Conservation (phyloP, 2,113 vertebrate genomes). For the Eubucco bourcierii region DNA sequence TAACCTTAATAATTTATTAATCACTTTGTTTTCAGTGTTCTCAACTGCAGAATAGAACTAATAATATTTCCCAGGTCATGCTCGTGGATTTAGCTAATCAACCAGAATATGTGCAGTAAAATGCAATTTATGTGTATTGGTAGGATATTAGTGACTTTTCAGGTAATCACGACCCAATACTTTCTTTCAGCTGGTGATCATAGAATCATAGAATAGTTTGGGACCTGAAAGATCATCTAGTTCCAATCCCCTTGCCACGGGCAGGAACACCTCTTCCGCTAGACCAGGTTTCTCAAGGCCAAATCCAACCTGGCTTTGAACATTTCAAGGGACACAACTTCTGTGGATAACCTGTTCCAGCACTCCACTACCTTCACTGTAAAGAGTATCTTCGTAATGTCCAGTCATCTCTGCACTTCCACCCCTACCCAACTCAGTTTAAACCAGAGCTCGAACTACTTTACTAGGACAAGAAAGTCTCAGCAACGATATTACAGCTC, state of each 20-base stretch:
- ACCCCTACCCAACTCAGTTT: accelerated
- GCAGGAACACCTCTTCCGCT: no score
- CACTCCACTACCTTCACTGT: neutral
- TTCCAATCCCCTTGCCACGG: no score
- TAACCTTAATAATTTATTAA: neutral
- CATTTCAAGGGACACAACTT: neutral
- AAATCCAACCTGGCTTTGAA: neutral
- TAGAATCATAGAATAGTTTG: no score
- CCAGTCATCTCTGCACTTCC: neutral
- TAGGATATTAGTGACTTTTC: neutral
- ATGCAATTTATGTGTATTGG: neutral
- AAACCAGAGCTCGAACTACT: neutral
- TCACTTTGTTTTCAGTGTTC: neutral
- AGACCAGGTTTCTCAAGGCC: neutral
- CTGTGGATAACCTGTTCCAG: neutral
- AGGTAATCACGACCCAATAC: neutral
- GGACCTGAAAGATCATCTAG: no score
- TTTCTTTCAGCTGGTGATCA: neutral
- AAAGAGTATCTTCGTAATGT: no score
- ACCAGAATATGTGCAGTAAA: neutral
- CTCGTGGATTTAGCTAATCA: neutral
- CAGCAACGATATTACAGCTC: neutral
- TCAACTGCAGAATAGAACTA: neutral
- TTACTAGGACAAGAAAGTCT: neutral
- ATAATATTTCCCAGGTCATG: neutral